These are phyloP conservation scores for Exocentrus adspersus DNA, from an alignment of 2,888 invertebrate genomes.

Conservation along the genomic window DNA sequence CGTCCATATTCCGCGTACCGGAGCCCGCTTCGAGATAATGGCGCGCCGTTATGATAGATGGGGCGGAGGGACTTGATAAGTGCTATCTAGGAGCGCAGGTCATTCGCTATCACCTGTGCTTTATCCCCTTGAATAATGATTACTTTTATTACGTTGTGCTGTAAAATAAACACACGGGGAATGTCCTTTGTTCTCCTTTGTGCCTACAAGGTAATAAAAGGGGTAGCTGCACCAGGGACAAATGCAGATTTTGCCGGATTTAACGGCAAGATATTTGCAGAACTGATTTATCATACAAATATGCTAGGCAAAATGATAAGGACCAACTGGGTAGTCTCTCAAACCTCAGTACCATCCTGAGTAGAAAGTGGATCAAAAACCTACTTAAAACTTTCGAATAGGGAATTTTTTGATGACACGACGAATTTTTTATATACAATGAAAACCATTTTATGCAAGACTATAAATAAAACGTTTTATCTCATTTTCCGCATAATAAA, in stretches of 20 bases:
- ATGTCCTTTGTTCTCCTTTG: not conserved
- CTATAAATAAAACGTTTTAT: too few species aligned
- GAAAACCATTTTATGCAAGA: too few species aligned
- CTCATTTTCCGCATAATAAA: too few species aligned
- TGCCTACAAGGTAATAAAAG: not conserved
- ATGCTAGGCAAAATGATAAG: too few species aligned
- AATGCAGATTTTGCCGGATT: too few species aligned
- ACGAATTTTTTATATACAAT: too few species aligned
- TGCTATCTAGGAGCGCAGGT: conserved; percentile 43
- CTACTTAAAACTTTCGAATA: too few species aligned
- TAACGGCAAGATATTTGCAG: too few species aligned
- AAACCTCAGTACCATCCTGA: too few species aligned
- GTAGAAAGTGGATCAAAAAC: too few species aligned
- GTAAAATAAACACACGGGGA: conserved; percentile 14
- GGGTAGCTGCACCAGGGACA: not conserved
- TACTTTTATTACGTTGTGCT: conserved; percentile 21
- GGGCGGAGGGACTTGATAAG: conserved; percentile 47
- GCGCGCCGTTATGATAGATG: conserved; percentile 52
- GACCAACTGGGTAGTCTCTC: not conserved
- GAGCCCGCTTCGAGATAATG: conserved; percentile 46
- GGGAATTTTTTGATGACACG: too few species aligned
- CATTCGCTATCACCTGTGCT: conserved; percentile 34
- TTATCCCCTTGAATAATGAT: conserved; percentile 23
- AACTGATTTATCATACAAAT: too few species aligned
- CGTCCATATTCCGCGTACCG: conserved; percentile 50